Percentiles rank a stretch among this genome's conserved stretches.
Conservation (phyloP, 2,797 vertebrate species). For the Naso thynnoides region DNA sequence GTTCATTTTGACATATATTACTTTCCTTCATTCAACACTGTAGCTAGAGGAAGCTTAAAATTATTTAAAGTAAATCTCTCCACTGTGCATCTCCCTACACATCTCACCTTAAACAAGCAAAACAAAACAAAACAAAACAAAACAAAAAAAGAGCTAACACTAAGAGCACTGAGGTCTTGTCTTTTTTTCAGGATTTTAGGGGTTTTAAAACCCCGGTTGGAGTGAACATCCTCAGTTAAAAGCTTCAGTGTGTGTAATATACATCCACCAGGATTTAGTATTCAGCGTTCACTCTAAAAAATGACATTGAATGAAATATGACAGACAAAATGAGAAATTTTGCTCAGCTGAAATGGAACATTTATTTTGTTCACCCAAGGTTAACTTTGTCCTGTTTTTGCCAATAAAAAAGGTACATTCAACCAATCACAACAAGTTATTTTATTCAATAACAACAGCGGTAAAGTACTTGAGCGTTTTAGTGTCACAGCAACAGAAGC, state of each 20-base stretch:
- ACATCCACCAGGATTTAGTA: neutral
- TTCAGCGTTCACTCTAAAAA: too few species aligned
- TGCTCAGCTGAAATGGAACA: too few species aligned
- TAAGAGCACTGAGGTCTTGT: constrained; percentile 8
- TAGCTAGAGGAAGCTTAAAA: constrained; percentile 28
- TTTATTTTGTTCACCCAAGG: neutral
- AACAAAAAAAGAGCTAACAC: neutral
- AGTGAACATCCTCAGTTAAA: neutral
- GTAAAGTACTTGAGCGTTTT: neutral
- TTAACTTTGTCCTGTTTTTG: neutral
- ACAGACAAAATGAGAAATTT: too few species aligned
- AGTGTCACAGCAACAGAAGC: neutral
- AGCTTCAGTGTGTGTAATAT: neutral
- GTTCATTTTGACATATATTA: constrained; percentile 66
- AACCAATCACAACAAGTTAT: neutral
- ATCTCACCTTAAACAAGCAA: too few species aligned
- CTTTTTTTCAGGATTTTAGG: neutral
- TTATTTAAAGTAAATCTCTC: constrained; percentile 45
- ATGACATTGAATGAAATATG: too few species aligned
- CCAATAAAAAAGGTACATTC: too few species aligned
- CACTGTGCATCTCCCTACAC: constrained; percentile 2
- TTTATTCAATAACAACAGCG: neutral
- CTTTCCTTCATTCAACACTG: constrained; percentile 55
- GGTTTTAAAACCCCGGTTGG: neutral
- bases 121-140: too few species aligned